Base-by-base conservation (phyloP, 2,888 invertebrate species). In the Lamellibrachia satsuma region DNA sequence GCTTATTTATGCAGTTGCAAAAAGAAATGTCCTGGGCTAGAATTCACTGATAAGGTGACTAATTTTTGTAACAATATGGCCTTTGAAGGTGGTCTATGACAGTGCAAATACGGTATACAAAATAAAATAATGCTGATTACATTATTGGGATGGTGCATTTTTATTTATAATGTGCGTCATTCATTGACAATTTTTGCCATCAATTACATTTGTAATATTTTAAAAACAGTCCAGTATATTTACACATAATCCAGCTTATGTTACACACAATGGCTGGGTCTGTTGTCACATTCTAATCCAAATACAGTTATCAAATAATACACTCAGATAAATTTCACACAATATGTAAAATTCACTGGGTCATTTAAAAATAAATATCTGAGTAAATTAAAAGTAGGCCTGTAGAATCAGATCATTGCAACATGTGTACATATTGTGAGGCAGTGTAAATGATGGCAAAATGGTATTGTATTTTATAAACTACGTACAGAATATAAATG, bases 241-340 rank as follows among this genome's bases (percentile, higher is more conserved):
- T 75, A 75, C 75, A 75, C 15, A n/a, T 75, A 15, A 75, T 75
- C 75, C 75, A 75, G 75, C 75, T 2, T 75, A 22, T 11, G 75
- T 75, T 22, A 75, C 75, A 75, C 75, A 22, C 22, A 75, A 4
- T 4, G n/a, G 75, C 60, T 60, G 60, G 4, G 22, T 60, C 60
- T 60, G 15, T 60, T 60, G 60, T 22, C 11, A 60, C 75, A 75
- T 11, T 75, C 6, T 22, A 75, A 75, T 75, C n/a, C 75, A 75
- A 75, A 75, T 75, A 75, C 75, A 75, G 75, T n/a, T 75, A 75
- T 75, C 75, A 75, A 15, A 75, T 75, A 75, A 75, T 75, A 75
- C 75, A 75, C 75, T 75, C 15, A 3, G 22, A 75, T n/a, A 75
- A 6, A 22, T 75, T 75, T 75, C 75, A 75, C 75, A 15, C 75